phyloP scores from a whole-genome alignment of 1,140 invertebrate species.

The Aphis craccivora region DNA sequence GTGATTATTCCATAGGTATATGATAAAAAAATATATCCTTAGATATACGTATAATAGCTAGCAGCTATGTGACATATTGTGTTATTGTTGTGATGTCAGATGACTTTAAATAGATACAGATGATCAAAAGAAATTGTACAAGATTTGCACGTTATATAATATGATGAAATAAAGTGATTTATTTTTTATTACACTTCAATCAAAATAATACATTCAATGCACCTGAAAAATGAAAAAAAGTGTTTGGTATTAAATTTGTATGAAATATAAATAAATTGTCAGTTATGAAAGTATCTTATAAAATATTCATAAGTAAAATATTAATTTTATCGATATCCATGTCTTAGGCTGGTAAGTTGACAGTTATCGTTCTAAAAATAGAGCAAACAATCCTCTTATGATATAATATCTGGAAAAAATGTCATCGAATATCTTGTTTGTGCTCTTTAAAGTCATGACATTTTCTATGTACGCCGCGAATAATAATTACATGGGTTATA shows the following conservation, averaged over 20 bases:
- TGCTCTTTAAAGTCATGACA: background rate
- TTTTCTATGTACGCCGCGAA: background rate
- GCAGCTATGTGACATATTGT: background rate
- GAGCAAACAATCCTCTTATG: background rate
- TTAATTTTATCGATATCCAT: background rate
- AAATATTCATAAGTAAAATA: background rate
- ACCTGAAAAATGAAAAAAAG: background rate
- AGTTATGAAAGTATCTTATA: background rate
- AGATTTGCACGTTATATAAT: background rate
- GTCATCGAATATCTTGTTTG: background rate
- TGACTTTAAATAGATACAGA: background rate
- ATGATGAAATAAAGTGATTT: background rate
- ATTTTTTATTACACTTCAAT: background rate
- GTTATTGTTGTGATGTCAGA: background rate
- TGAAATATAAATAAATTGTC: background rate
- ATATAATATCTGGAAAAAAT: background rate
- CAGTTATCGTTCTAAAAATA: background rate
- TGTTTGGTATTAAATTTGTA: background rate
- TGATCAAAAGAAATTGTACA: background rate
- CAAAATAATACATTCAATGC: background rate
- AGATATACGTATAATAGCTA: too few species aligned
- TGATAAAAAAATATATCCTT: too few species aligned
- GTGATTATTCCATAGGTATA: too few species aligned
- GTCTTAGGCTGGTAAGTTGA: background rate
- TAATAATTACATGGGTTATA: background rate